Evolutionary conservation across 2,113 vertebrate genomes (phyloP), one percentile per base, ranked within the genome.

Genomic region (Nematolebias whitei): DNA sequence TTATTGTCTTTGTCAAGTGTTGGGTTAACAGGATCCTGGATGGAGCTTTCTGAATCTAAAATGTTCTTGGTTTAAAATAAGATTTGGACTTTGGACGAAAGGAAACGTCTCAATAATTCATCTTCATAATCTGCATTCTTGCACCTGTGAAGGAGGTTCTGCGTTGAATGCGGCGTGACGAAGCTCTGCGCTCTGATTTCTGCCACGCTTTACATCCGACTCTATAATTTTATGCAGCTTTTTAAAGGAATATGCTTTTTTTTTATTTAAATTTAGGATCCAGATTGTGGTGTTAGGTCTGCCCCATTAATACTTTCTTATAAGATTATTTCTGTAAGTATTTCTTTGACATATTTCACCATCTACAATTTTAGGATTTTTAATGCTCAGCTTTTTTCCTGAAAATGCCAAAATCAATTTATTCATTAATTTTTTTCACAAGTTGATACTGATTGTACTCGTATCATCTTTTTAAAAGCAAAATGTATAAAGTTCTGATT

Each of bases 81-180:
- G 24, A 60, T n/a, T 44, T 41, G 51, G 12, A 48, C 1, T 13
- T n/a, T 40, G 39, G 52, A 12, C 56, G n/a, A 59, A 53, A 38
- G 20, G 13, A 59, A 49, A 55, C 2, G 1, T 54, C 40, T 48
- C 6, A 11, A 24, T 40, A 58, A 59, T 74, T 78, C 12, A 74
- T 78, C 65, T 70, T 63, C 41, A 70, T 70, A 49, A 73, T 52
- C 50, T 72, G 43, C 67, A 16, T 45, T 55, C 52, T 20, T 55
- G 56, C 65, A 74, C 45, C 55, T 66, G 51, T 64, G 45, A 61
- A 56, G 22, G 39, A 41, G 12, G 35, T 47, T 20, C 41, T 47
- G 22, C 38, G 12, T 45, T 35, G 29, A 16, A 51, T 51, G 20
- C 48, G 32, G 43, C 40, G 39, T 70, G 40, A 71, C 47, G 9